Conservation (phyloP, 2,797 vertebrate genomes). For the Sebastes itinus region DNA sequence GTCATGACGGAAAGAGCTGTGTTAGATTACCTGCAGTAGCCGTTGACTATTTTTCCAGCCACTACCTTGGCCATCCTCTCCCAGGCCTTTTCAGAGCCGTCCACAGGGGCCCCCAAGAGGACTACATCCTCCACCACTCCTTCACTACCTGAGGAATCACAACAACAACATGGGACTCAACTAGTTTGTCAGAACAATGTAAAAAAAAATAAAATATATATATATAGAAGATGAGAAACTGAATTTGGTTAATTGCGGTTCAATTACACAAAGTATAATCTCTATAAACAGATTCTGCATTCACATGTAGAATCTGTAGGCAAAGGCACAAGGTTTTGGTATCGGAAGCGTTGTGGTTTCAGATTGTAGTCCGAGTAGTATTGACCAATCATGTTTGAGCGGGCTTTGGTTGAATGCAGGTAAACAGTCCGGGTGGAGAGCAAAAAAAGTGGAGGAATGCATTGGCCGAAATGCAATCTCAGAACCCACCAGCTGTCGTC, state of each 20-base stretch:
- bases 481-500: too few relatives aligned
- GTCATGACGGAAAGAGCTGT: background rate
- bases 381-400: too few relatives aligned
- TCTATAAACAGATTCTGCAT: too few relatives aligned
- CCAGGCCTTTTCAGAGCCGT: constrained; percentile 93
- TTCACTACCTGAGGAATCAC: constrained; percentile 82
- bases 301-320: too few relatives aligned
- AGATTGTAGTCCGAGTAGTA: too few relatives aligned
- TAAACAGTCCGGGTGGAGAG: too few relatives aligned
- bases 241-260: background rate
- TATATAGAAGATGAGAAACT: background rate
- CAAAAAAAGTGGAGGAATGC: rapidly evolving
- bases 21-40: constrained; percentile 90
- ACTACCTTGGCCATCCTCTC: constrained; percentile 88
- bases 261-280: background rate
- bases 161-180: background rate
- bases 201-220: background rate
- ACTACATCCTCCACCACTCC: constrained; percentile 94
- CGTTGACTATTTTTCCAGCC: constrained; percentile 93
- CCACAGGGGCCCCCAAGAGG: constrained; percentile 93
- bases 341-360: too few relatives aligned
- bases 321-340: too few relatives aligned
- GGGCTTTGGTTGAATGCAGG: too few relatives aligned
- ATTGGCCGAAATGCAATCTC: rapidly evolving
- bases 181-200: background rate